Conservation (phyloP, 2,888 invertebrate genomes). For the Platypus cylindrus region DNA sequence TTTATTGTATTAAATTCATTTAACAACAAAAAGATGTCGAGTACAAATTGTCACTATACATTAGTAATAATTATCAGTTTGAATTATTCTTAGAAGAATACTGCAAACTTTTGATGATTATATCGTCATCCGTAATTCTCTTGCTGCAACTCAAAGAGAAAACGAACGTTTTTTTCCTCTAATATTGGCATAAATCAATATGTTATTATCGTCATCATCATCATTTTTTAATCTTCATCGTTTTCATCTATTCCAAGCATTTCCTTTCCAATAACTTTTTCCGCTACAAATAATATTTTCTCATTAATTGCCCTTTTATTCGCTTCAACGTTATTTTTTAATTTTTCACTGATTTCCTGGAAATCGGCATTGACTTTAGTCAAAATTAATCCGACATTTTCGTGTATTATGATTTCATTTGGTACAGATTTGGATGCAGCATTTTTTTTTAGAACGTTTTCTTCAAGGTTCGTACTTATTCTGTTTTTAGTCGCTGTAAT, state of each 20-base stretch:
- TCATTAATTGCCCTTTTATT: constrained; percentile 5
- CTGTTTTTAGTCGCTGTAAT: not conserved
- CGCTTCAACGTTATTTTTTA: constrained; percentile 3
- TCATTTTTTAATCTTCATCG: constrained; percentile 3
- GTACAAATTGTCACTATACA: too few relatives aligned
- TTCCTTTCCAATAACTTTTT: constrained; percentile 6
- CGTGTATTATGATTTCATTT: too few relatives aligned
- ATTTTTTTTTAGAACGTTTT: constrained; percentile 2
- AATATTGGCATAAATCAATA: too few relatives aligned
- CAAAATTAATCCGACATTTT: constrained; percentile 3
- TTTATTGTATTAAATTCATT: too few relatives aligned
- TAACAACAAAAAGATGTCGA: too few relatives aligned
- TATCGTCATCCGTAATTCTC: too few relatives aligned
- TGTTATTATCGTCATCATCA: too few relatives aligned
- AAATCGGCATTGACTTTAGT: constrained; percentile 7
- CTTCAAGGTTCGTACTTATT: not conserved
- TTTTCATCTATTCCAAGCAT: constrained; percentile 1
- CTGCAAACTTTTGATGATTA: too few relatives aligned
- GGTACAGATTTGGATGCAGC: not conserved
- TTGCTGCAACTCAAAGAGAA: too few relatives aligned
- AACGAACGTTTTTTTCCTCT: too few relatives aligned
- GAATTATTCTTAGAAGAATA: too few relatives aligned
- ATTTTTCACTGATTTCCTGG: constrained; percentile 4
- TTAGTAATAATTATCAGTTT: too few relatives aligned
- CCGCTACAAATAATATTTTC: constrained; percentile 6